phyloP scores from a whole-genome alignment of 2,888 invertebrate species.

The Stegana nigrithorax region DNA sequence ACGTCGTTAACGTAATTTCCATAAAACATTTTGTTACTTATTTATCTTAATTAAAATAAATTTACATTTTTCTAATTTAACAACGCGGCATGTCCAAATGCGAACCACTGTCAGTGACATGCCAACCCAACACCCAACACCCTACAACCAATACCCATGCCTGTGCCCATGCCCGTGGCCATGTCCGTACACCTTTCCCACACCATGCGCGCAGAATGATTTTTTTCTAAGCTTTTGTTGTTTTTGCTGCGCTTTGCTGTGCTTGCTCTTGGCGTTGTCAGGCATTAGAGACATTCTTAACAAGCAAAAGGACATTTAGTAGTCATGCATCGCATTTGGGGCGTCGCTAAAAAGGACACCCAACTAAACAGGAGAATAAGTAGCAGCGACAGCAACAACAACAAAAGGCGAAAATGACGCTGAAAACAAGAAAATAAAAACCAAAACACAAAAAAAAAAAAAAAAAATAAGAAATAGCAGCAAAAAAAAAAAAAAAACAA shows the following conservation, averaged over 20 bases:
- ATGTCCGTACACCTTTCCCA: constrained; percentile 16
- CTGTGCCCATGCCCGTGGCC: too few relatives aligned
- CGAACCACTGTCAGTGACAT: constrained; percentile 34
- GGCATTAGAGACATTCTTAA: constrained; percentile 60
- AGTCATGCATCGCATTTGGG: constrained; percentile 29
- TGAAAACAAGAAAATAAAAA: background rate
- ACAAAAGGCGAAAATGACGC: too few relatives aligned
- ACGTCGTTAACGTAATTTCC: constrained; percentile 65
- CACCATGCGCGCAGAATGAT: background rate
- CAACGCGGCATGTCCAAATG: constrained; percentile 48
- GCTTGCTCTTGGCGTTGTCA: constrained; percentile 13
- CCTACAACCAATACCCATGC: background rate
- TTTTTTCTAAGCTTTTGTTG: background rate
- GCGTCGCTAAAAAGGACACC: constrained; percentile 35
- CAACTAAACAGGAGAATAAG: constrained; percentile 25
- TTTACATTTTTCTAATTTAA: constrained; percentile 68
- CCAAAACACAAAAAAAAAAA: too few relatives aligned
- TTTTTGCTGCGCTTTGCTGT: background rate
- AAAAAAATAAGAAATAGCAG: constrained; percentile 1
- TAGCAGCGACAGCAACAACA: constrained; percentile 25
- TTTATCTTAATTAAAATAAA: constrained; percentile 68
- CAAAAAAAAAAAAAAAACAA: too few relatives aligned
- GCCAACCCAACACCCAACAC: constrained; percentile 1
- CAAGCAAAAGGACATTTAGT: constrained; percentile 56
- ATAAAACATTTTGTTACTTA: constrained; percentile 67